A percentile compares a stretch with the other conserved stretches of the same genome.
Conservation (phyloP, 2,113 vertebrate species). For the Pipra filicauda region DNA sequence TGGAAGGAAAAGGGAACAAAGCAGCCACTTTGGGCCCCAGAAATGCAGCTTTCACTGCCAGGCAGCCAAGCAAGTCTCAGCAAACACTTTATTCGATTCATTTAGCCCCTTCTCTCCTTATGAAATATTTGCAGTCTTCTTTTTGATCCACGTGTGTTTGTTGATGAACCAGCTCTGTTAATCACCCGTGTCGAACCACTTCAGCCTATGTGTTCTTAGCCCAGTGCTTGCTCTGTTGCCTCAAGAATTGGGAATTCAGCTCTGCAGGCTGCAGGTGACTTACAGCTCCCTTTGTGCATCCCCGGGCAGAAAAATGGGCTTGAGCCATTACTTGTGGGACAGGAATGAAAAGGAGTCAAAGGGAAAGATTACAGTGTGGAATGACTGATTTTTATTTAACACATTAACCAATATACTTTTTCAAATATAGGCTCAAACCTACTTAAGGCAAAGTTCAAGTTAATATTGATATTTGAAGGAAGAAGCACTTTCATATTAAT, state of each 20-base stretch:
- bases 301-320: background rate
- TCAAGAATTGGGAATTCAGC: background rate
- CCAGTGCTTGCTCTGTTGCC: background rate
- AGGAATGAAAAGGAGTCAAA: background rate
- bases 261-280: background rate
- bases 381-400: constrained; percentile 44
- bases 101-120: background rate
- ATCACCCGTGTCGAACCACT: background rate
- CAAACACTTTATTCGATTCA: background rate
- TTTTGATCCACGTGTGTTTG: background rate
- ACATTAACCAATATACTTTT: constrained; percentile 30
- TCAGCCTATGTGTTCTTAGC: background rate
- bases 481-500: constrained; percentile 56
- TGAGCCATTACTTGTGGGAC: background rate
- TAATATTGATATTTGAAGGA: constrained; percentile 60
- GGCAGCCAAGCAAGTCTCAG: background rate
- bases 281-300: background rate
- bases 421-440: constrained; percentile 35
- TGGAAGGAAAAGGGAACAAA: background rate
- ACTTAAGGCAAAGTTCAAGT: constrained; percentile 64
- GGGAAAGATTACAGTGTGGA: background rate
- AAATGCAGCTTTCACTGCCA: background rate
- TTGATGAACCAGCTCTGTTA: background rate
- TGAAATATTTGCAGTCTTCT: background rate
- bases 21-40: background rate